phyloP scores from a whole-genome alignment of 2,797 vertebrate genomes.

The Artibeus jamaicensis region DNA sequence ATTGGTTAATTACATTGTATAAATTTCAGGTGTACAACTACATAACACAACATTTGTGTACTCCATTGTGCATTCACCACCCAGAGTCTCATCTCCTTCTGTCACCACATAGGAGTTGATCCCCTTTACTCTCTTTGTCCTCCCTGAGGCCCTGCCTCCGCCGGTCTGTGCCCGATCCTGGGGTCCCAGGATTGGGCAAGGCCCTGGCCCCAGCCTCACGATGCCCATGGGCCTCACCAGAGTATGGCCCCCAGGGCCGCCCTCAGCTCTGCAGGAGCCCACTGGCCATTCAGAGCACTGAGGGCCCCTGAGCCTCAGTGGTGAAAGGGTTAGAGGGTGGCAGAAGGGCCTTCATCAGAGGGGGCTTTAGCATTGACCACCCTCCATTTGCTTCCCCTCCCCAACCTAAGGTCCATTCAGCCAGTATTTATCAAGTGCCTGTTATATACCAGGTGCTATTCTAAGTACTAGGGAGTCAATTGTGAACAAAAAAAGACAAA shows the following conservation, averaged over 20 bases:
- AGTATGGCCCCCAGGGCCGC: background rate
- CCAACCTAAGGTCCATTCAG: background rate
- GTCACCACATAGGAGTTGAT: background rate
- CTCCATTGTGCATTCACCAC: background rate
- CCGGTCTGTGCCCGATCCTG: background rate
- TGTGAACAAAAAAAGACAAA: background rate
- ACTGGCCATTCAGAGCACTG: background rate
- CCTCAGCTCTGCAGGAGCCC: background rate
- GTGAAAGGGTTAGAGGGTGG: background rate
- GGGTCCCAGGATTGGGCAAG: background rate
- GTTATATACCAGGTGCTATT: background rate
- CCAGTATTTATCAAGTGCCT: background rate
- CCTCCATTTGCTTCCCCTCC: background rate
- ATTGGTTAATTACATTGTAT: background rate
- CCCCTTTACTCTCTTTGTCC: background rate
- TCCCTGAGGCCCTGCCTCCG: background rate
- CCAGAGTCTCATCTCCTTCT: background rate
- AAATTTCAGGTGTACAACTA: background rate
- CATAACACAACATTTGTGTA: background rate
- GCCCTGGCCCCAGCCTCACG: background rate
- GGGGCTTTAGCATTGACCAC: background rate
- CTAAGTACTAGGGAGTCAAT: background rate
- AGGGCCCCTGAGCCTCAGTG: background rate
- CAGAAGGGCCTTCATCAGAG: background rate
- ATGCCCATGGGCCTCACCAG: no score